Evolutionary conservation across 2,888 invertebrate species (phyloP), one percentile per base, ranked within the genome.

Genomic region (Plemyria rubiginata): DNA sequence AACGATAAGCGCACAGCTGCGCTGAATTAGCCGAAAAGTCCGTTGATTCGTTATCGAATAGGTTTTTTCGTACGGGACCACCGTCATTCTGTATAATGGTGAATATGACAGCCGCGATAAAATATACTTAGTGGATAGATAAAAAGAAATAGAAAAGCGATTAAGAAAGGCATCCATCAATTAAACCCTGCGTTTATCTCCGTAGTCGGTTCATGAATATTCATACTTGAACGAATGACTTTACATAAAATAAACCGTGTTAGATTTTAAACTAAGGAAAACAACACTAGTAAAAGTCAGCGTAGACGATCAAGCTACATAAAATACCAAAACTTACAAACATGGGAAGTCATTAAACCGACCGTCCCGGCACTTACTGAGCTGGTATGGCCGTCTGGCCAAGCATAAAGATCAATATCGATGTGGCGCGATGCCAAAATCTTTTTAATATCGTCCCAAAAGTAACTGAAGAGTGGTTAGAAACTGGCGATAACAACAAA

Each of bases 351-450:
- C 90, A 92, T 92, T 91, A 91, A 90, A 88, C 78, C 84, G 82
- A 87, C 85, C 80, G 83, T 84, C 86, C 82, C 82, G 84, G 87
- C 84, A 90, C 87, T 90, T 89, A 86, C 81, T 83, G 80, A 84
- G 84, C 83, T 88, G 81, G 84, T 86, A 89, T 85, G 85, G 86
- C 86, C 84, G 88, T 89, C 90, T 89, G 89, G 89, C 85, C 85
- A 82, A 87, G 88, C 90, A 89, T 90, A 87, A 90, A 91, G 92
- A 92, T 92, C 91, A 88, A 91, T 92, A 92, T 91, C 92, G 84
- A 70, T 77, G 82, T 92, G 92, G 92, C 91, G 76, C 82, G 79
- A 77, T 88, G 92, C 92, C 92, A 92, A 90, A 87, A 91, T 90
- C 90, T 92, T 91, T 92, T 92, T 92, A 92, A 92, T 92, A 92